Evolutionary conservation across 2,797 vertebrate genomes (phyloP).

Genomic region (Delichon dasypus): DNA sequence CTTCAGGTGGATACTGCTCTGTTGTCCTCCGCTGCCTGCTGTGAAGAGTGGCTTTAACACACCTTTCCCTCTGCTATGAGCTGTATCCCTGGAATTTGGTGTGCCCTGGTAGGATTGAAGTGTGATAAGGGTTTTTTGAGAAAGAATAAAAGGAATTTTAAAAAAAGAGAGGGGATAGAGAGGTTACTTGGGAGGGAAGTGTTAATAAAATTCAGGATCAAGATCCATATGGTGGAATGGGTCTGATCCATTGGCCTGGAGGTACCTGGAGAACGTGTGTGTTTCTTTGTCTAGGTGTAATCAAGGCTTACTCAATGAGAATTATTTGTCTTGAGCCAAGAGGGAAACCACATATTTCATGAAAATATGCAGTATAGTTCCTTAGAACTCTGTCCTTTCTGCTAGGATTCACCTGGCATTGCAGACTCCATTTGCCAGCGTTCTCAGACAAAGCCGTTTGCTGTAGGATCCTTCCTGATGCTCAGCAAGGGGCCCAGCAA

Average conservation of each 20-base stretch:
- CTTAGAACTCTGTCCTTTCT: not conserved
- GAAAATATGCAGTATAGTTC: not conserved
- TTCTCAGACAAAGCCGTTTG: not conserved
- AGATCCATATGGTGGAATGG: not conserved
- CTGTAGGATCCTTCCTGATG: not conserved
- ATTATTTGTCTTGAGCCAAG: too few relatives aligned
- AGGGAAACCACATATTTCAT: not conserved
- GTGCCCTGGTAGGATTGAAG: not conserved
- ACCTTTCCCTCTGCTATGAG: not conserved
- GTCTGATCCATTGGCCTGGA: not conserved
- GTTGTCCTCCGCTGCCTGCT: not conserved
- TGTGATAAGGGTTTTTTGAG: not conserved
- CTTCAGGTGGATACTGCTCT: not conserved
- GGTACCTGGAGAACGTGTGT: too few relatives aligned
- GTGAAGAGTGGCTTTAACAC: not conserved
- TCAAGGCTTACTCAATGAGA: too few relatives aligned
- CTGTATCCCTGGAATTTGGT: not conserved
- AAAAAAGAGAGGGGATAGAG: not conserved
- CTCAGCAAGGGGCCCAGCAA: not conserved
- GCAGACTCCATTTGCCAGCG: not conserved
- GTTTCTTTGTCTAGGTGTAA: too few relatives aligned
- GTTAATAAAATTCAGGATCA: not conserved
- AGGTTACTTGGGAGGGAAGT: not conserved
- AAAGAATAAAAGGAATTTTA: not conserved
- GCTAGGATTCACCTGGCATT: not conserved